Conservation (phyloP, 1,140 invertebrate species). For the Zaprionus camerounensis region DNA sequence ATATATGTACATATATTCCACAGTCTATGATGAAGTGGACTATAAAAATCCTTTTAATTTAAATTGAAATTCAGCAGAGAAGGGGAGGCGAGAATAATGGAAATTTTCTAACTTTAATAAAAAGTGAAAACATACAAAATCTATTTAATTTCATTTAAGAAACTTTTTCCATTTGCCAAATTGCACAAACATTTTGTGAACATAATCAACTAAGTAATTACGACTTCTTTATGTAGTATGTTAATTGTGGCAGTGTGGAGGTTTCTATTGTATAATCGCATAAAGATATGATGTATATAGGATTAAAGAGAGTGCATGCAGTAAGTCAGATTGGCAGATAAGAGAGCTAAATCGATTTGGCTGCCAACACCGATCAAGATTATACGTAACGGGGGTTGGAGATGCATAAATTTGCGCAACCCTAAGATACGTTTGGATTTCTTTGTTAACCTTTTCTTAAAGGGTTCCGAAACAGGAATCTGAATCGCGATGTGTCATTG, state of each 20-base stretch:
- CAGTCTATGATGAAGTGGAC: constrained; percentile 56
- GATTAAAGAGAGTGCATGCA: neutral
- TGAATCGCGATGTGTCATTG: constrained; percentile 78
- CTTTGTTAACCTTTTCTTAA: constrained; percentile 9
- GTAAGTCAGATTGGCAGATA: constrained; percentile 13
- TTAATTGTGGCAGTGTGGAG: too few species aligned
- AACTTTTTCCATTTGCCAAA: neutral
- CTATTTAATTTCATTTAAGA: neutral
- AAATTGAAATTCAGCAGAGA: constrained; percentile 28
- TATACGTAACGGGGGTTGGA: neutral
- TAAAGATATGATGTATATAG: neutral
- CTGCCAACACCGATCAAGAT: constrained; percentile 5
- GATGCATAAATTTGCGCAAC: constrained; percentile 26
- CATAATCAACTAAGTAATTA: too few species aligned
- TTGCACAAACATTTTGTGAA: too few species aligned
- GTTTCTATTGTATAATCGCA: too few species aligned
- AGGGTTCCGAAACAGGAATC: constrained; percentile 49
- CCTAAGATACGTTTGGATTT: neutral
- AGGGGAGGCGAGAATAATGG: neutral
- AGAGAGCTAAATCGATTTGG: constrained; percentile 28
- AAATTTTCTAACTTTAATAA: neutral
- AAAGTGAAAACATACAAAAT: neutral
- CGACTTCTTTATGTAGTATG: too few species aligned
- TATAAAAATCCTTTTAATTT: constrained; percentile 37
- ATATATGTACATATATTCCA: constrained; percentile 23